These are phyloP conservation scores for Carposina sasakii DNA, from an alignment of 1,140 invertebrate genomes.

Conservation along the genomic window DNA sequence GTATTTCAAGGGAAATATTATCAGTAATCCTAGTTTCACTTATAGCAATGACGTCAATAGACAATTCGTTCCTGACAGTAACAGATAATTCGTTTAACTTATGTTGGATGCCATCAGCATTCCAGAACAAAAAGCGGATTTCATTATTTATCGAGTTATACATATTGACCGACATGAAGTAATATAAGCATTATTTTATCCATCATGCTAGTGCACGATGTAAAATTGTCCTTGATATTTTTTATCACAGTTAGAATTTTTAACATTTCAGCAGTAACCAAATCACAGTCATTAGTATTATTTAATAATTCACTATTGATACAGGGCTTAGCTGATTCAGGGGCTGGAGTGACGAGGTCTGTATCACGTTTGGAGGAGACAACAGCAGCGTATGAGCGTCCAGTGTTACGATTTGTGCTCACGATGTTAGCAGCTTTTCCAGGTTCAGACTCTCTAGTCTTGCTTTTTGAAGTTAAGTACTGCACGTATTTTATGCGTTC, in stretches of 20 bases:
- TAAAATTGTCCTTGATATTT: not conserved
- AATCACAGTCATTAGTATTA: not conserved
- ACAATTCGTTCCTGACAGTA: not conserved
- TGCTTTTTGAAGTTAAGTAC: not conserved
- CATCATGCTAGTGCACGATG: not conserved
- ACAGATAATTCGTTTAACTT: not conserved
- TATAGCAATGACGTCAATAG: not conserved
- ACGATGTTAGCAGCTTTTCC: not conserved
- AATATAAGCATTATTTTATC: slow-evolving; percentile 4
- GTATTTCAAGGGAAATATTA: not conserved
- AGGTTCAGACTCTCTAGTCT: not conserved
- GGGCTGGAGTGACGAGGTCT: not conserved
- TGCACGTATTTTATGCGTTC: not conserved
- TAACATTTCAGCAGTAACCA: not conserved
- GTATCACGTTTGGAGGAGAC: no score
- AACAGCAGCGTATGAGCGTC: not conserved
- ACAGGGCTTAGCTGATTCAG: not conserved
- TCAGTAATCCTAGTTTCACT: not conserved
- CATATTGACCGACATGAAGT: not conserved
- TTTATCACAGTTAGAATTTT: not conserved
- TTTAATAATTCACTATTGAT: not conserved
- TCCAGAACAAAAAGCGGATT: not conserved
- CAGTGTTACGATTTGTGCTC: not conserved
- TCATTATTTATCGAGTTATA: not conserved
- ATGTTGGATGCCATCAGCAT: not conserved